Evolutionary conservation across 2,797 vertebrate species (phyloP).

Genomic region (Dendrocincla tyrannina): DNA sequence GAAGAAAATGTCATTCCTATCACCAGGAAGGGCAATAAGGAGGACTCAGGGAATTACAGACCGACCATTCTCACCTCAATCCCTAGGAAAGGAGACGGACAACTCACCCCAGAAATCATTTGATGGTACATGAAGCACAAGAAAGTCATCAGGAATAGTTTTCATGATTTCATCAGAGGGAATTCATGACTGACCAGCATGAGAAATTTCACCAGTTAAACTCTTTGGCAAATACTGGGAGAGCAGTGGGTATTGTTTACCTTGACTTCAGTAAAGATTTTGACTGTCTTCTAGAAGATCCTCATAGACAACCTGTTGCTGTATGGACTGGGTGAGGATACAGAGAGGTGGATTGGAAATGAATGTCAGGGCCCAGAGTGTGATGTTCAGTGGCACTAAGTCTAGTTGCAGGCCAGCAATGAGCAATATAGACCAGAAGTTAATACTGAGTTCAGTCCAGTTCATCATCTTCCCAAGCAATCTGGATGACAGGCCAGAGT

Average conservation of each 20-base stretch:
- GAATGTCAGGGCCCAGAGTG: background rate
- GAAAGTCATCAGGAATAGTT: background rate
- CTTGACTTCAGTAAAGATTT: background rate
- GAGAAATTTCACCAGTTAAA: background rate
- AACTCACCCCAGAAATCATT: background rate
- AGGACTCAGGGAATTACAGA: background rate
- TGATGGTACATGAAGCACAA: background rate
- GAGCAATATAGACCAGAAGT: background rate
- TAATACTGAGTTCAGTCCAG: background rate
- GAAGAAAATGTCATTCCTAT: background rate
- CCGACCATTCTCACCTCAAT: background rate
- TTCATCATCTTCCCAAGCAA: background rate
- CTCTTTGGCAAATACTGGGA: background rate
- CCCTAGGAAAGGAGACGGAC: background rate
- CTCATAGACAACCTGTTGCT: background rate
- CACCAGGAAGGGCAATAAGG: background rate
- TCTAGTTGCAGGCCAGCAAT: background rate
- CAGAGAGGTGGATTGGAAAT: background rate
- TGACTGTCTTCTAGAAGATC: background rate
- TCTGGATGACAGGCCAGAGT: background rate
- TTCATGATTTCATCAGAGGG: accelerated
- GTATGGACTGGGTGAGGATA: background rate
- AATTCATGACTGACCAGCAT: background rate
- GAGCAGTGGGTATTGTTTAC: background rate
- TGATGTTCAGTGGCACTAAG: background rate